These are phyloP conservation scores for Lepisosteus osseus DNA, from an alignment of 2,113 vertebrate species.

Conservation along the genomic window DNA sequence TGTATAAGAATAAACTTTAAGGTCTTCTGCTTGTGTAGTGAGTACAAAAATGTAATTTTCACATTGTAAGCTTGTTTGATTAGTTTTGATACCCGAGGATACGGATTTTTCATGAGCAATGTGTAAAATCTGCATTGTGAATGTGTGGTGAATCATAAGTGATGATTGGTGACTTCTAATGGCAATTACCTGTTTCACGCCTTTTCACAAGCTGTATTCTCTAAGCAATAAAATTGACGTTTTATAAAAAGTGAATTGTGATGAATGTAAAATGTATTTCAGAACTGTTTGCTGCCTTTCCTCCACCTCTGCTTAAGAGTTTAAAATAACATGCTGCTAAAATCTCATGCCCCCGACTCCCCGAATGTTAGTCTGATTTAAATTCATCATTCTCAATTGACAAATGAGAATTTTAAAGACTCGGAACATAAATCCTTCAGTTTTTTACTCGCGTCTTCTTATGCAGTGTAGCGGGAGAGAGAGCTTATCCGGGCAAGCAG, in stretches of 20 bases:
- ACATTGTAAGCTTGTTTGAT: conserved; percentile 40
- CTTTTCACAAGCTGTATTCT: conserved; percentile 92
- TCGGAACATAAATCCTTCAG: background rate
- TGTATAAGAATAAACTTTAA: conserved; percentile 56
- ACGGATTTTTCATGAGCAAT: conserved; percentile 72
- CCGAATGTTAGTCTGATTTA: background rate
- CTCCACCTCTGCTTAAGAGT: background rate
- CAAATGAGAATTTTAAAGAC: background rate
- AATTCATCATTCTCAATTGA: background rate
- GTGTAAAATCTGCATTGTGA: conserved; percentile 65
- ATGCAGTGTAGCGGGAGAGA: too few relatives aligned
- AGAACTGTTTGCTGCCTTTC: background rate
- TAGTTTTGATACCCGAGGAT: conserved; percentile 67
- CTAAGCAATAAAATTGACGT: conserved; percentile 97
- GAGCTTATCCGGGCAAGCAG: too few relatives aligned
- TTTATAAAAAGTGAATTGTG: conserved; percentile 72
- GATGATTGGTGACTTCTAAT: conserved; percentile 76
- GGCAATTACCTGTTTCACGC: conserved; percentile 73
- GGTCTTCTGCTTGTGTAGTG: conserved; percentile 39
- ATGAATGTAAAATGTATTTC: background rate
- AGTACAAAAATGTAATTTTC: conserved; percentile 35
- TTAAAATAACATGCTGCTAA: background rate
- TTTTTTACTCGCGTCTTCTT: too few relatives aligned
- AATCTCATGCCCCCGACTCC: background rate
- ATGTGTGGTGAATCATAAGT: conserved; percentile 33